These are phyloP conservation scores for Hydropsyche tenuis DNA, from an alignment of 1,140 invertebrate species.

Conservation along the genomic window DNA sequence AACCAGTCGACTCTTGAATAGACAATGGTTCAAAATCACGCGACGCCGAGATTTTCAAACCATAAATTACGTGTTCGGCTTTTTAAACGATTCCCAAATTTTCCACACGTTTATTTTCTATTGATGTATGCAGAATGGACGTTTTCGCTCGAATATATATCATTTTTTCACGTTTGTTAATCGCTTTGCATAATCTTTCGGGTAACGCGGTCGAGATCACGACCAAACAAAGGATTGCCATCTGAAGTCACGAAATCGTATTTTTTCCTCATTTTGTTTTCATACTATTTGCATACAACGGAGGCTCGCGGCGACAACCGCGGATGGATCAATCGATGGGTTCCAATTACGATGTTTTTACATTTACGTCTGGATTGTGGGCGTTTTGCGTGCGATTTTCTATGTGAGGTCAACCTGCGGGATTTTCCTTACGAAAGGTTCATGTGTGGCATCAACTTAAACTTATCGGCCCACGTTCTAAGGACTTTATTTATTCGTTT, in stretches of 20 bases:
- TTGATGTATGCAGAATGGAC: no score
- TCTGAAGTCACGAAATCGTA: conserved; percentile 4
- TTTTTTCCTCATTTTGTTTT: not conserved
- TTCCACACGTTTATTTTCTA: no score
- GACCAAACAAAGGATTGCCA: not conserved
- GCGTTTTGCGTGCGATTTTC: conserved; percentile 8
- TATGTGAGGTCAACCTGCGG: not conserved
- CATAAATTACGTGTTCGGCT: no score
- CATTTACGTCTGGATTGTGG: not conserved
- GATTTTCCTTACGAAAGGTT: not conserved
- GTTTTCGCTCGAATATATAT: not conserved
- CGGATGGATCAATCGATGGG: not conserved
- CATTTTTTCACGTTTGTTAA: not conserved
- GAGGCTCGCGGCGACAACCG: not conserved
- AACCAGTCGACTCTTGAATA: no score
- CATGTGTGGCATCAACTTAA: not conserved
- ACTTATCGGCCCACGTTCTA: not conserved
- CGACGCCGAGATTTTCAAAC: no score
- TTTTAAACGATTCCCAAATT: no score
- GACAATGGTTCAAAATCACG: no score
- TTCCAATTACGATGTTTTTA: not conserved
- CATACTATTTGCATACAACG: not conserved
- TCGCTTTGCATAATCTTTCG: not conserved
- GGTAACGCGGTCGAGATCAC: conserved; percentile 12
- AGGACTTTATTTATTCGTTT: conserved; percentile 7